These are phyloP conservation scores for Petaurus breviceps DNA, from an alignment of 2,113 vertebrate genomes.

Conservation along the genomic window DNA sequence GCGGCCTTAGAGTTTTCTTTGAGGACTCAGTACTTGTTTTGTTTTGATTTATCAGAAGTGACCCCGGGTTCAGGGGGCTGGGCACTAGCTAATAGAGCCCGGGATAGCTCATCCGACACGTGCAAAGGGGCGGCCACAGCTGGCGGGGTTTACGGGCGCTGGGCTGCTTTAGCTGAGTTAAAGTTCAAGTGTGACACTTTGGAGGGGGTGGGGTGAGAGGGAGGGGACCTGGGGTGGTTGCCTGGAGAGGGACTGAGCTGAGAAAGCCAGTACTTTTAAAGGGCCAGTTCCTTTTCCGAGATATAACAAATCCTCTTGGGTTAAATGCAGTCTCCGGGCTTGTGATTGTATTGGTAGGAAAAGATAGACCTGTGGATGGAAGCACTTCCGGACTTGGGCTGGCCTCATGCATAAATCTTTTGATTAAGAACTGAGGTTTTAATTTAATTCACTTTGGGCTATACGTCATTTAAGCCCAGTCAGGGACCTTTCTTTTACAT, in stretches of 20 bases:
- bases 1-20: background rate
- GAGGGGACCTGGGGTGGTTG: conserved; percentile 58
- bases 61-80: background rate
- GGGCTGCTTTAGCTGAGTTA: background rate
- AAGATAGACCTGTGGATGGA: background rate
- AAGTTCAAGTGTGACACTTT: conserved; percentile 75
- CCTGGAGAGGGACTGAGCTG: conserved; percentile 55
- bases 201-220: conserved; percentile 60
- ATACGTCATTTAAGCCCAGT: background rate
- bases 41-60: conserved; percentile 27
- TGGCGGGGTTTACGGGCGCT: conserved; percentile 31
- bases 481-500: background rate
- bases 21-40: conserved; percentile 6
- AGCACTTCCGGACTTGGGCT: background rate
- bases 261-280: conserved; percentile 71
- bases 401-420: background rate
- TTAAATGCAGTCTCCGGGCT: background rate
- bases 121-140: conserved; percentile 52
- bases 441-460: background rate
- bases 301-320: background rate
- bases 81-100: background rate
- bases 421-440: background rate
- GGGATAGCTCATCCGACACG: conserved; percentile 37
- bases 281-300: conserved; percentile 55
- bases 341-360: background rate